A percentile compares a stretch with the other conserved stretches of the same genome.
phyloP scores from a whole-genome alignment of 2,888 invertebrate genomes.

The Ferdinandea cuprea region DNA sequence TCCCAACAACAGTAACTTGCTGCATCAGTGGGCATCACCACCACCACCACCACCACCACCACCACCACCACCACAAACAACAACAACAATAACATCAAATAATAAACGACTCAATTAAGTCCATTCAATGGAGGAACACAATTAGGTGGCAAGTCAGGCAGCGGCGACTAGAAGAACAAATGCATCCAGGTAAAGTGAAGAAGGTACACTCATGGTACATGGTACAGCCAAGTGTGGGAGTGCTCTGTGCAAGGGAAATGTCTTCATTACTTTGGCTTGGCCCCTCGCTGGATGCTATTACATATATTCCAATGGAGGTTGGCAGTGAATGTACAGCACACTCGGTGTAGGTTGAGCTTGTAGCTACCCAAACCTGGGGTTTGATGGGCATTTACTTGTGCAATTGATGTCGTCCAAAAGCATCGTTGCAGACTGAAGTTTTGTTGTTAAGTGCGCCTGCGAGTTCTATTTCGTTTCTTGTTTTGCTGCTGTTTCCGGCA shows the following conservation, averaged over 20 bases:
- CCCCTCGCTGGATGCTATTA: neutral
- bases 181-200: constrained; percentile 63
- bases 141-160: constrained; percentile 66
- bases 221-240: constrained; percentile 63
- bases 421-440: constrained; percentile 13
- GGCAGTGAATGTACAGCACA: neutral
- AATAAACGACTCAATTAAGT: constrained; percentile 73
- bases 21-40: constrained; percentile 2
- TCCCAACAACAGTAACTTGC: constrained; percentile 40
- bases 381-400: constrained; percentile 41
- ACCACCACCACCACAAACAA: no score
- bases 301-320: neutral
- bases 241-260: constrained; percentile 50
- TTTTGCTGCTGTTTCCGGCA: constrained; percentile 38
- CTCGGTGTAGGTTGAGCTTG: constrained; percentile 35
- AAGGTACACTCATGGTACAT: constrained; percentile 60
- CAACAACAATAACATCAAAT: constrained; percentile 41
- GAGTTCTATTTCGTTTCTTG: constrained; percentile 8
- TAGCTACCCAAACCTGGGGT: constrained; percentile 12
- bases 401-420: constrained; percentile 38
- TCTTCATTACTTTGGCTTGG: constrained; percentile 51
- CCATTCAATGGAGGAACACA: constrained; percentile 64
- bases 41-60: no score
- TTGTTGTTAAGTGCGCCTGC: constrained; percentile 16
- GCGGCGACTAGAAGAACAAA: constrained; percentile 51